Evolutionary conservation across 1,140 invertebrate species (phyloP).

Genomic region (Spodoptera frugiperda): DNA sequence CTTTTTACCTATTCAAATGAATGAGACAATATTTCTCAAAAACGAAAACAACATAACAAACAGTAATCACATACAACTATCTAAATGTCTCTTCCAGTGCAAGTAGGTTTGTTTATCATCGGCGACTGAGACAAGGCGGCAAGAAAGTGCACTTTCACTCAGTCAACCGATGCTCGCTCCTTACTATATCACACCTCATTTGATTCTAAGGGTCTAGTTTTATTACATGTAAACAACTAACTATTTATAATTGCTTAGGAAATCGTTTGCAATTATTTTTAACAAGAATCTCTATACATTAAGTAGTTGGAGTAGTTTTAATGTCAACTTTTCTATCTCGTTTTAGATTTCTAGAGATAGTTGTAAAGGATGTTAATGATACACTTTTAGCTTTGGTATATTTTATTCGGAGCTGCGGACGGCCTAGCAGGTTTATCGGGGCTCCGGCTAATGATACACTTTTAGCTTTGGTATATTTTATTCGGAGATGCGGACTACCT

Average conservation of each 20-base stretch:
- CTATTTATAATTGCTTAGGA: constrained; percentile 18
- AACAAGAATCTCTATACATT: constrained; percentile 4
- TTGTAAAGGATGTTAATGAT: no score
- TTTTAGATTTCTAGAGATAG: no score
- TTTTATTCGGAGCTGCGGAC: no score
- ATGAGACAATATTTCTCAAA: neutral
- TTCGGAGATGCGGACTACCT: no score
- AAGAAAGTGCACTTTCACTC: constrained; percentile 84
- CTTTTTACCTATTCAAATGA: neutral
- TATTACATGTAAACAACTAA: constrained; percentile 53
- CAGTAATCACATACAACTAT: constrained; percentile 2
- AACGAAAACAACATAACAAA: neutral
- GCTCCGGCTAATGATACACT: no score
- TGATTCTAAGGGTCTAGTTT: constrained; percentile 72
- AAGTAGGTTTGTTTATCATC: constrained; percentile 59
- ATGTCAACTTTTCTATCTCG: no score
- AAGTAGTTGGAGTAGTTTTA: neutral
- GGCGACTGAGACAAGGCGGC: constrained; percentile 67
- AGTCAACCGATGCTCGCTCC: constrained; percentile 80
- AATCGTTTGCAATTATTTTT: constrained; percentile 9
- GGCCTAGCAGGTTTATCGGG: no score
- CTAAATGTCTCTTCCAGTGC: constrained; percentile 63
- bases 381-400: no score
- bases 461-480: no score
- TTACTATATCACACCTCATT: constrained; percentile 83